A percentile compares a stretch with the other conserved stretches of the same genome.
These are phyloP conservation scores for Orthonychiurus folsomi DNA, from an alignment of 2,888 invertebrate species.

Conservation along the genomic window DNA sequence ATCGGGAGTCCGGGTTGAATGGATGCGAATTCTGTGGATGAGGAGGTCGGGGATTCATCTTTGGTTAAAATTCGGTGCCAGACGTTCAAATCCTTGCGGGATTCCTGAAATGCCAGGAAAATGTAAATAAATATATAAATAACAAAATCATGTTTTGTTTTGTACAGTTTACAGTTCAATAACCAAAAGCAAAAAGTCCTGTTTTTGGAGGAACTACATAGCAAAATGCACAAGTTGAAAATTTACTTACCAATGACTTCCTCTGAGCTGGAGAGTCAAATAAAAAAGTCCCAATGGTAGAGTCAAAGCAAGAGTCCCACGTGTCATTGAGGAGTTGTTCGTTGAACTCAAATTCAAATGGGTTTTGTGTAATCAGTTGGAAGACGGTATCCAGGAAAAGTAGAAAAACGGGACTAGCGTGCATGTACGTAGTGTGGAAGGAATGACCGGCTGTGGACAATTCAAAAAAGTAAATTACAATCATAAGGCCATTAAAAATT, in stretches of 20 bases:
- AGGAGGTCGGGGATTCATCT: conserved; percentile 12
- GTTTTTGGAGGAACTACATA: too few species aligned
- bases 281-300: conserved; percentile 34
- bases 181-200: conserved; percentile 2
- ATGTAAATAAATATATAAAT: too few species aligned
- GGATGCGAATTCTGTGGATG: conserved; percentile 3
- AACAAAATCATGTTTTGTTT: too few species aligned
- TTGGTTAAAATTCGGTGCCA: conserved; percentile 34
- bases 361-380: conserved; percentile 82
- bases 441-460: too few species aligned
- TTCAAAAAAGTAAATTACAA: too few species aligned
- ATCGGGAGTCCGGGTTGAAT: not conserved
- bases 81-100: conserved; percentile 28
- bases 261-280: conserved; percentile 32
- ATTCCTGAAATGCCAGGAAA: too few species aligned
- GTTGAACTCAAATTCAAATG: conserved; percentile 79
- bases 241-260: conserved; percentile 13
- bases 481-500: too few species aligned
- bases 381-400: conserved; percentile 88
- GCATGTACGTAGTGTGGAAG: conserved; percentile 49
- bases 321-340: conserved; percentile 84
- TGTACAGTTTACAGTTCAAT: too few species aligned
- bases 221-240: not conserved
- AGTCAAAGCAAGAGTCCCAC: conserved; percentile 58
- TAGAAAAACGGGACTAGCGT: conserved; percentile 63